Base-by-base conservation (phyloP, 2,113 vertebrate species). In the Boleophthalmus pectinirostris region DNA sequence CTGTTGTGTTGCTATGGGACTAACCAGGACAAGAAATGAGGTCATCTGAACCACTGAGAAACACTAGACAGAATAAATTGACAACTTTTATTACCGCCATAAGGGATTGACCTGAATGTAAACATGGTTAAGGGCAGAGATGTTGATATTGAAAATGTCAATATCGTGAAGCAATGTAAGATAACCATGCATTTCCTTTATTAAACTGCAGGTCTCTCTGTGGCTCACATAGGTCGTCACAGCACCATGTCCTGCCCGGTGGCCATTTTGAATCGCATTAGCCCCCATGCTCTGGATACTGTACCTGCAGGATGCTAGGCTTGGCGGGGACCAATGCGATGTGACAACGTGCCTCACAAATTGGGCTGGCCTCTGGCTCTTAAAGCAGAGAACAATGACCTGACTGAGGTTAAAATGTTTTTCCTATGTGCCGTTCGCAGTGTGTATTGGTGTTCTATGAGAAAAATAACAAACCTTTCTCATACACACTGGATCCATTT, bases 1-100 rank as follows among this genome's bases (percentile, higher is more conserved):
- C 23, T 74, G 54, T 66, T 45, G 63, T 81, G 85, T 85, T 87
- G 80, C 85, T 38, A 84, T 84, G 82, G 57, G 68, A 43, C 66
- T 5, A 66, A 25, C 23, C 0, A 45, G 61, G 35, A 21, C 61
- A 10, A 33, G 53, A 51, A 84, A 81, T 56, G 1, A 70, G 76
- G 69, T 70, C 35, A 77, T n/a, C 21, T 33, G 8, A 64, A 76
- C 35, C 35, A 63, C 15, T 33, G 58, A 61, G 24, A 61, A 61
- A 25, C 7, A 33, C 56, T 58, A 58, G 21, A 58, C 21, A 9
- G 24, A 61, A 14, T 8, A 33, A 33, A 33, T 14, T 61, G 58
- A 33, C 13, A 33, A 29, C 46, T 46, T 58, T 16, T 64, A 5
- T 43, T 25, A 3, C 14, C 10, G 29, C 33, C 56, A 35, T 10